A percentile compares a stretch with the other conserved stretches of the same genome.
Evolutionary conservation across 2,888 invertebrate genomes (phyloP).

Genomic region (Chloroclystis v-ata): DNA sequence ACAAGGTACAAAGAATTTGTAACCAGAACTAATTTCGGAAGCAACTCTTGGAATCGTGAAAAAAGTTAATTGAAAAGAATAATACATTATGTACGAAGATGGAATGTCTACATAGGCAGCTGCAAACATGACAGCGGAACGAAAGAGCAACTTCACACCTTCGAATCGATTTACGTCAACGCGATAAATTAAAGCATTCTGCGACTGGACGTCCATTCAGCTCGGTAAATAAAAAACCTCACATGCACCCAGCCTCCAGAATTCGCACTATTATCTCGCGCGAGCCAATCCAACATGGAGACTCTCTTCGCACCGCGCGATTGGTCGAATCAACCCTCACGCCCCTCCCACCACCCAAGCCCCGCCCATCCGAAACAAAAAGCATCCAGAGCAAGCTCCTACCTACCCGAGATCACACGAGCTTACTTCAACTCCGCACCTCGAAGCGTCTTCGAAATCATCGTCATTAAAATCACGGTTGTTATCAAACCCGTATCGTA

Average conservation of each 20-base stretch:
- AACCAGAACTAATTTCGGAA: neutral
- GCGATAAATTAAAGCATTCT: conserved; percentile 64
- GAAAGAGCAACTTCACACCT: conserved; percentile 54
- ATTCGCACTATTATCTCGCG: conserved; percentile 73
- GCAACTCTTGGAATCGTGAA: no score
- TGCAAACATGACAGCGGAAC: conserved; percentile 36
- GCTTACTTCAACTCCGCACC: conserved; percentile 48
- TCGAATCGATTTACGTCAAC: conserved; percentile 66
- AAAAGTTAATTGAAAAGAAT: conserved; percentile 2
- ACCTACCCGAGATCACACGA: conserved; percentile 54
- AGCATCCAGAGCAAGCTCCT: conserved; percentile 48
- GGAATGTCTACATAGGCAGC: conserved; percentile 33
- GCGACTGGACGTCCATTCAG: conserved; percentile 59
- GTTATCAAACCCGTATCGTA: conserved; percentile 52
- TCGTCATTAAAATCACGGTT: conserved; percentile 50
- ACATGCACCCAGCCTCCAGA: conserved; percentile 69
- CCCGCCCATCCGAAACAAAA: conserved; percentile 68
- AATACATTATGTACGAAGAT: conserved; percentile 3
- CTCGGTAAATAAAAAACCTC: conserved; percentile 62
- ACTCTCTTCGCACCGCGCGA: conserved; percentile 31
- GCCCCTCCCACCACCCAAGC: conserved; percentile 71
- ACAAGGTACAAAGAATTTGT: neutral
- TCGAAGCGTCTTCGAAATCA: conserved; percentile 40
- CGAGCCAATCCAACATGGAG: conserved; percentile 59
- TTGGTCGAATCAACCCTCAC: conserved; percentile 51